These are phyloP conservation scores for Chlorodrepanis virens DNA, from an alignment of 2,113 vertebrate species.

Conservation along the genomic window DNA sequence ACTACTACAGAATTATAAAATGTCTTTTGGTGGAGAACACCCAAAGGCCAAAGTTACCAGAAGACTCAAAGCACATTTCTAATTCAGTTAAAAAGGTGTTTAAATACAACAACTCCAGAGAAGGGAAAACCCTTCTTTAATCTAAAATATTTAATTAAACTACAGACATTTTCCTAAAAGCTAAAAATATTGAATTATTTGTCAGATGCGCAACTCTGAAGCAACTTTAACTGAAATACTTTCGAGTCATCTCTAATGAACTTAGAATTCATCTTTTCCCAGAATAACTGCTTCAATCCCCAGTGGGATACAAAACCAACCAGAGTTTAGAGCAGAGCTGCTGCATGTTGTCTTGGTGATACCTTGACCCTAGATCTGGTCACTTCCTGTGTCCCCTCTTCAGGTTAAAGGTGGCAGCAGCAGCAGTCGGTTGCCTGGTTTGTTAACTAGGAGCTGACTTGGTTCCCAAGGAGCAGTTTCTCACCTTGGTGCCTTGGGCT, in stretches of 20 bases:
- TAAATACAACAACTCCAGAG: not conserved
- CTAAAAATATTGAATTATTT: not conserved
- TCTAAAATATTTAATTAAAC: not conserved
- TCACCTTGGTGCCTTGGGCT: not conserved
- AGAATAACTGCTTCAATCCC: not conserved
- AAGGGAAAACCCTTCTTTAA: not conserved
- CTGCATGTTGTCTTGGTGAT: not conserved
- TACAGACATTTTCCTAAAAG: not conserved
- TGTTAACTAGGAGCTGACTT: not conserved
- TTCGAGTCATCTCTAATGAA: not conserved
- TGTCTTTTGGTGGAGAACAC: not conserved
- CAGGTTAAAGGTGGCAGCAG: not conserved
- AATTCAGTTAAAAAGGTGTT: not conserved
- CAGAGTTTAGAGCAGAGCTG: not conserved
- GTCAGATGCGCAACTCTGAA: not conserved
- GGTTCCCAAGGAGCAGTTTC: not conserved
- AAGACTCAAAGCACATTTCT: not conserved
- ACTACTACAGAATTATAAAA: not conserved
- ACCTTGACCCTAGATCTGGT: not conserved
- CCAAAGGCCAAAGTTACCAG: not conserved
- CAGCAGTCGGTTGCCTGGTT: not conserved
- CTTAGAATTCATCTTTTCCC: not conserved
- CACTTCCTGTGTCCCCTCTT: not conserved
- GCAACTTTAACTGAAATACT: not conserved
- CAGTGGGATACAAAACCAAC: not conserved